phyloP scores from a whole-genome alignment of 30 jellyfish, hydroid and myxozoan species.

The Clytia hemisphaerica region DNA sequence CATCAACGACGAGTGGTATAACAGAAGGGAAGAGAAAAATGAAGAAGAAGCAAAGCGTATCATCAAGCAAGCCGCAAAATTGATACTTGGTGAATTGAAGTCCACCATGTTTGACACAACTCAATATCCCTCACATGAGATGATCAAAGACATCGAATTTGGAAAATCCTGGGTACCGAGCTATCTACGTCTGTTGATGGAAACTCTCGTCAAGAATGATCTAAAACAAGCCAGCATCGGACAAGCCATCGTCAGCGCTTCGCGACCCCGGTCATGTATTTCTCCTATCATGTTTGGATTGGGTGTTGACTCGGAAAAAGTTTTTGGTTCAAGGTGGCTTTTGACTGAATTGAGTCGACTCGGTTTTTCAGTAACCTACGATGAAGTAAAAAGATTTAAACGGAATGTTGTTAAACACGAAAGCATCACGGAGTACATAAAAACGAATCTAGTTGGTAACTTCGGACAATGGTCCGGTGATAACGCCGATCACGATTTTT shows the following conservation, averaged over 20 bases:
- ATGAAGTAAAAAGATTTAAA: conserved; percentile 32
- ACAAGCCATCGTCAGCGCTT: conserved; percentile 18
- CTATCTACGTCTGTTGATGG: not conserved
- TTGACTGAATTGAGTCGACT: conserved; percentile 15
- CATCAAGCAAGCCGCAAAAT: too few relatives aligned
- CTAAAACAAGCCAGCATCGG: conserved; percentile 11
- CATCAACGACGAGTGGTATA: conserved; percentile 1
- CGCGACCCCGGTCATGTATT: conserved; percentile 1
- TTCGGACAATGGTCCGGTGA: too few relatives aligned
- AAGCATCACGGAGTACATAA: too few relatives aligned
- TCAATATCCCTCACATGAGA: conserved; percentile 4
- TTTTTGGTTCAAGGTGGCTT: conserved; percentile 29
- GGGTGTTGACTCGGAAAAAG: conserved; percentile 41
- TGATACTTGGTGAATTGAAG: too few relatives aligned
- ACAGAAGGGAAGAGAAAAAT: too few relatives aligned
- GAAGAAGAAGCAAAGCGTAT: too few relatives aligned
- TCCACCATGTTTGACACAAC: not conserved
- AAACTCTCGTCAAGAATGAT: not conserved
- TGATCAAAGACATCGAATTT: not conserved
- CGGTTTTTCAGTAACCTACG: conserved; percentile 31
- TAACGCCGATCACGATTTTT: too few relatives aligned
- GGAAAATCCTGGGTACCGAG: conserved; percentile 11
- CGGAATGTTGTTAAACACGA: conserved; percentile 16
- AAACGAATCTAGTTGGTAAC: too few relatives aligned
- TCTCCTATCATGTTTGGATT: conserved; percentile 19